phyloP scores from a whole-genome alignment of 92 coral and sea anemone genomes.

The Heteractis magnifica region DNA sequence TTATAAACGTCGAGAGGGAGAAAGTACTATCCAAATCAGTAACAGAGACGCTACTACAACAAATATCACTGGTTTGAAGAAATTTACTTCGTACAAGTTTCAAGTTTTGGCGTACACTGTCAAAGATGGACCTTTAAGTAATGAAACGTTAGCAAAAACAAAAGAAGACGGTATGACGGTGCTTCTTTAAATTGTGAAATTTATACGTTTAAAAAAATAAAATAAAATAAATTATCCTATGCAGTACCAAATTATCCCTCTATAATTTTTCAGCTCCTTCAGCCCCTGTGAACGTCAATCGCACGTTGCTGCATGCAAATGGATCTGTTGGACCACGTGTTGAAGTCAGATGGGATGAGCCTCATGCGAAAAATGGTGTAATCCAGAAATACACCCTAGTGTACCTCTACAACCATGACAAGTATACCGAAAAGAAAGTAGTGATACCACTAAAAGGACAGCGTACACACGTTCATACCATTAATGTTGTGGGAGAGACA shows the following conservation, averaged over 20 bases:
- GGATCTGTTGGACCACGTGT: slow-evolving; percentile 2
- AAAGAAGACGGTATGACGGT: slow-evolving; percentile 28
- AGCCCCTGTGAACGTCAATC: not conserved
- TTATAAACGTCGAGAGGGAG: too few relatives aligned
- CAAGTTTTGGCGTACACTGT: slow-evolving; percentile 33
- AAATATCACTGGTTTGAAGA: slow-evolving; percentile 1
- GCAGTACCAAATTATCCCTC: not conserved
- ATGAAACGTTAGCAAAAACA: slow-evolving; percentile 3
- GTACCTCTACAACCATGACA: not conserved
- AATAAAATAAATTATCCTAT: not conserved
- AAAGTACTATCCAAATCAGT: not conserved
- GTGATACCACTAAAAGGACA: not conserved
- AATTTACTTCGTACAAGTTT: slow-evolving; percentile 30
- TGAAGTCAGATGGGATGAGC: slow-evolving; percentile 23
- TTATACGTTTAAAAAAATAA: not conserved
- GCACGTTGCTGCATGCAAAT: not conserved
- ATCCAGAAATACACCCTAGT: slow-evolving; percentile 24
- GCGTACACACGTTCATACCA: not conserved
- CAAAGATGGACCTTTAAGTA: slow-evolving; percentile 31
- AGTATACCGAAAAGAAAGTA: not conserved
- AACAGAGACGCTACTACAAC: not conserved
- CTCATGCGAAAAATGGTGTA: slow-evolving; percentile 24
- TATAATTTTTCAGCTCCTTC: slow-evolving; percentile 18
- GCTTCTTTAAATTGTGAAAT: too few relatives aligned
- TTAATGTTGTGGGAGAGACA: slow-evolving; percentile 25